Conservation (phyloP, 2,113 vertebrate genomes). For the Scomber scombrus region DNA sequence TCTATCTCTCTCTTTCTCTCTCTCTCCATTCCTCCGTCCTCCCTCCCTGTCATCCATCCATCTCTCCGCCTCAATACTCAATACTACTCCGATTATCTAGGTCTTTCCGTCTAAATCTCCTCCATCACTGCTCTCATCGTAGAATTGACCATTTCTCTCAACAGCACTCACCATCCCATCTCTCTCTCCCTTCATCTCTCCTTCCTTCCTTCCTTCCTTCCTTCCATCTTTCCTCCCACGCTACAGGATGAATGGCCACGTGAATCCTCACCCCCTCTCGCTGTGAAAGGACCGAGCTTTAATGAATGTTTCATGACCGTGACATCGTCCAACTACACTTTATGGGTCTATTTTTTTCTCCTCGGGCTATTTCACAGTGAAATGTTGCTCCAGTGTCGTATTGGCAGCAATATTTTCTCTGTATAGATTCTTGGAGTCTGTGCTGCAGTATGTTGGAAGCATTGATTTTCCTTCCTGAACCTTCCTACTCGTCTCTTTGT, state of each 20-base stretch:
- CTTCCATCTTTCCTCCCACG: too few relatives aligned
- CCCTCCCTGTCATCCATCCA: not conserved
- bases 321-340: slow-evolving; percentile 56
- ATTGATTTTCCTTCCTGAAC: slow-evolving; percentile 66
- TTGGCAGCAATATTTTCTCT: slow-evolving; percentile 70
- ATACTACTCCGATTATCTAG: not conserved
- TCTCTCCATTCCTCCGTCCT: not conserved
- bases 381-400: slow-evolving; percentile 27
- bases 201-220: not conserved
- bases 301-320: slow-evolving; percentile 60
- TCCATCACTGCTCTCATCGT: not conserved
- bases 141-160: not conserved
- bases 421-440: slow-evolving; percentile 52
- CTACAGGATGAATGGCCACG: slow-evolving; percentile 11
- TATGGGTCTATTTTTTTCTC: slow-evolving; percentile 55
- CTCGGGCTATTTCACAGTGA: slow-evolving; percentile 18
- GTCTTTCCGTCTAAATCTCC: slow-evolving; percentile 5
- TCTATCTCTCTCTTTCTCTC: not conserved
- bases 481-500: slow-evolving; percentile 60
- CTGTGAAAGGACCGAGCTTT: not conserved
- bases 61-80: not conserved
- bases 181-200: not conserved
- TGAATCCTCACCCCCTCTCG: slow-evolving; percentile 6
- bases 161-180: not conserved
- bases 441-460: slow-evolving; percentile 35